These are phyloP conservation scores for Puma concolor DNA, from an alignment of 2,113 vertebrate genomes.

Conservation along the genomic window DNA sequence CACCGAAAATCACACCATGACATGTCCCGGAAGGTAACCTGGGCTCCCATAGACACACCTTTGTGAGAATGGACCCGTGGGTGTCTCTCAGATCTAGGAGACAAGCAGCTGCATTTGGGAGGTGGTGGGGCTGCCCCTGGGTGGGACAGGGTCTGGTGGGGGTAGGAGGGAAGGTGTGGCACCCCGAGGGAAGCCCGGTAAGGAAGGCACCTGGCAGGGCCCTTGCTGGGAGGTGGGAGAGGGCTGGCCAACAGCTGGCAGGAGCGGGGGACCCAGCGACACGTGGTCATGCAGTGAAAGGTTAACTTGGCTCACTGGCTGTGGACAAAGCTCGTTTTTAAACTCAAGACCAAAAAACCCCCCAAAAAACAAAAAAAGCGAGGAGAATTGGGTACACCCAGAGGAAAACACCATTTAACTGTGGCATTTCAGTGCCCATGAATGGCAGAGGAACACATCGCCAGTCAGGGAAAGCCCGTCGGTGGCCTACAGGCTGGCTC, in stretches of 20 bases:
- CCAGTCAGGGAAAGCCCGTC: fast-evolving
- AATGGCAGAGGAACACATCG: fast-evolving
- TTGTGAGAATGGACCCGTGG: background rate
- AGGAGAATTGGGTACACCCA: background rate
- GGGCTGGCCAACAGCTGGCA: background rate
- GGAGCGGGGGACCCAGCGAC: background rate
- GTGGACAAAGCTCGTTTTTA: background rate
- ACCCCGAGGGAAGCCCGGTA: fast-evolving
- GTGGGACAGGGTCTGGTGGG: fast-evolving
- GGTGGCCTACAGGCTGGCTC: fast-evolving
- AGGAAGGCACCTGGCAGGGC: background rate
- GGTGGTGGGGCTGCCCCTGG: too few species aligned
- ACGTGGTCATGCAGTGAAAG: background rate
- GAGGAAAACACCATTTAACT: fast-evolving
- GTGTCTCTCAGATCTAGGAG: background rate
- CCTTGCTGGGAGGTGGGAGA: background rate
- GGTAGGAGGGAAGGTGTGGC: background rate
- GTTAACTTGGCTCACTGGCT: background rate
- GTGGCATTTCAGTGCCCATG: background rate
- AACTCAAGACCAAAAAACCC: background rate
- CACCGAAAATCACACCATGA: background rate
- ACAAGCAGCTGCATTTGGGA: background rate
- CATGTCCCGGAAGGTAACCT: background rate
- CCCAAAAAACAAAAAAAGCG: background rate
- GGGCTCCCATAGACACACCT: background rate